Conservation (phyloP, 2,888 invertebrate genomes). For the Bembecia ichneumoniformis region DNA sequence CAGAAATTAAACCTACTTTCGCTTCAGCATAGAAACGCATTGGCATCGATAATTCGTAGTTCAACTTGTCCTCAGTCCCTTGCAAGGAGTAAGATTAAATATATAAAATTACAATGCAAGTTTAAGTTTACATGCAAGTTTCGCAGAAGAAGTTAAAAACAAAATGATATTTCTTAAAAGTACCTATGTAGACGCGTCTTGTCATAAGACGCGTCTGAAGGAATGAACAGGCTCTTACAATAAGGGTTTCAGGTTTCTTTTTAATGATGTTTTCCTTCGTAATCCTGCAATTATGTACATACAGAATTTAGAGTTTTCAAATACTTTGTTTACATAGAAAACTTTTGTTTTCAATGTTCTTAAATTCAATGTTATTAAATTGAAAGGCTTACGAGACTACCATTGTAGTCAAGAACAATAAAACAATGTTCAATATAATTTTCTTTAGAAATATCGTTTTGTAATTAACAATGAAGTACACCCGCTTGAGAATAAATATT, state of each 20-base stretch:
- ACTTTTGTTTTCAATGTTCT: neutral
- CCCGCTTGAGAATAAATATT: too few relatives aligned
- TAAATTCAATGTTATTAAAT: too few relatives aligned
- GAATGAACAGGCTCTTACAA: conserved; percentile 9
- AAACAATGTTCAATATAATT: too few relatives aligned
- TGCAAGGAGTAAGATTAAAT: too few relatives aligned
- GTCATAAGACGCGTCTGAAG: conserved; percentile 3
- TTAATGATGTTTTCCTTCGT: conserved; percentile 1
- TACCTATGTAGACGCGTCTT: conserved; percentile 1
- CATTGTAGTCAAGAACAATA: too few relatives aligned
- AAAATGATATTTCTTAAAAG: conserved; percentile 11
- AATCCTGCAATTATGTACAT: neutral
- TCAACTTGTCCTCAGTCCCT: too few relatives aligned
- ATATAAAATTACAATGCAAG: conserved; percentile 1
- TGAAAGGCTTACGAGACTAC: too few relatives aligned
- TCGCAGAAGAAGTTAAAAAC: conserved; percentile 11
- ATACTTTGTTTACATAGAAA: neutral
- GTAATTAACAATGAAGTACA: too few relatives aligned
- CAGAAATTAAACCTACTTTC: too few relatives aligned
- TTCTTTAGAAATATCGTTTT: too few relatives aligned
- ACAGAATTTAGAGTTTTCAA: neutral
- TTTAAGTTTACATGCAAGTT: conserved; percentile 15
- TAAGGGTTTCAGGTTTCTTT: conserved; percentile 14
- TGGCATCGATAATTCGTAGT: too few relatives aligned
- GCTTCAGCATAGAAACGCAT: too few relatives aligned